These are phyloP conservation scores for Dasysyrphus tricinctus DNA, from an alignment of 2,888 invertebrate genomes.

Conservation along the genomic window DNA sequence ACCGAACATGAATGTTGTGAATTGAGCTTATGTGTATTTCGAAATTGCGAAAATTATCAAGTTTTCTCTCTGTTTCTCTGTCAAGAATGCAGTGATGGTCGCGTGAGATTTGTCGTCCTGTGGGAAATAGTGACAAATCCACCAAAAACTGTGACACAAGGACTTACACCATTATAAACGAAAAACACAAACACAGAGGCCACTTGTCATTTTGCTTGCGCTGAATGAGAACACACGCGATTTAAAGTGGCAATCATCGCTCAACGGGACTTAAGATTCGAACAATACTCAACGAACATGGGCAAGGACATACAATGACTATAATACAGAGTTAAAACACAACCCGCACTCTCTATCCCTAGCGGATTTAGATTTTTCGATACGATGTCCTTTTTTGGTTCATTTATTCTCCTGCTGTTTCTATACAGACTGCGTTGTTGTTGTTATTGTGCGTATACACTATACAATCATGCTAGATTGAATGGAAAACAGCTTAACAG, in stretches of 20 bases:
- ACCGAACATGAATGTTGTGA: neutral
- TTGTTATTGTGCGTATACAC: neutral
- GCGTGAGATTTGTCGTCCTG: conserved; percentile 38
- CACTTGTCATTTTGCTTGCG: conserved; percentile 51
- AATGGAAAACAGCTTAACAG: conserved; percentile 51
- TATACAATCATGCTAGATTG: conserved; percentile 38
- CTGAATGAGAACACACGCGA: conserved; percentile 60
- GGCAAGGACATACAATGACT: neutral
- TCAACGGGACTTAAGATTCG: conserved; percentile 56
- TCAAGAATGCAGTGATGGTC: conserved; percentile 26
- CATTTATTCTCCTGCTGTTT: neutral
- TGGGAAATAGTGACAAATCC: conserved; percentile 41
- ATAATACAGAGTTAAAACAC: conserved; percentile 37
- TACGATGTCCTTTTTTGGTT: conserved; percentile 63
- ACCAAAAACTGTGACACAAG: conserved; percentile 40
- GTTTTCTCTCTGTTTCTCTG: neutral
- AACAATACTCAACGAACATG: conserved; percentile 29
- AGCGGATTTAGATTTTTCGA: conserved; percentile 57
- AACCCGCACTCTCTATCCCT: conserved; percentile 23
- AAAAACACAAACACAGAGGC: conserved; percentile 20
- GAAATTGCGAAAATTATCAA: neutral
- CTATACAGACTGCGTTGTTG: neutral
- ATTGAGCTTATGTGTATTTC: neutral
- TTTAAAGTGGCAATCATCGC: conserved; percentile 70
- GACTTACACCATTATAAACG: neutral